phyloP scores from a whole-genome alignment of 1,140 invertebrate species.

The Rhizoglyphus robini region DNA sequence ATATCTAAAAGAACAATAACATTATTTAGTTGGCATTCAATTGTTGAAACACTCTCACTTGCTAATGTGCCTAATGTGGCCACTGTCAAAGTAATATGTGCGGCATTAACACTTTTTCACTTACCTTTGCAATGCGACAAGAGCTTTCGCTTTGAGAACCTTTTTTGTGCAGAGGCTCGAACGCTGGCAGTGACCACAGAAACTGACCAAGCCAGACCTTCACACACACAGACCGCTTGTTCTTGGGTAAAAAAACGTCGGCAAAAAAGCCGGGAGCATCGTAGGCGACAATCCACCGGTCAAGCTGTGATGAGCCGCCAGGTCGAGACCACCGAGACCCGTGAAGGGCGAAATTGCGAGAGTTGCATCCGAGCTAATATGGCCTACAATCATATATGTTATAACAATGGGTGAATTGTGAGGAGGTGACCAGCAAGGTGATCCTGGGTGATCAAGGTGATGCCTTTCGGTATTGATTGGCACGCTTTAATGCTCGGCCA shows the following conservation, averaged over 20 bases:
- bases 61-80: too few species aligned
- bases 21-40: too few species aligned
- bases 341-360: background rate
- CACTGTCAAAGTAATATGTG: too few species aligned
- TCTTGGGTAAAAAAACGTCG: constrained; percentile 93
- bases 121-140: constrained; percentile 74
- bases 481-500: too few species aligned
- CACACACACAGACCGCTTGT: constrained; percentile 95
- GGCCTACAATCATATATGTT: constrained; percentile 18
- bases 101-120: too few species aligned
- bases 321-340: constrained; percentile 3
- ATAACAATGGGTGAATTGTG: background rate
- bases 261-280: constrained; percentile 49
- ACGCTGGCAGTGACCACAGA: constrained; percentile 92
- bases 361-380: constrained; percentile 9
- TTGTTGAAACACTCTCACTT: too few species aligned
- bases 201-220: constrained; percentile 91
- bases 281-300: constrained; percentile 19
- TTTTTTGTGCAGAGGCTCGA: constrained; percentile 79
- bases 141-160: constrained; percentile 96
- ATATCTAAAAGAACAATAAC: too few species aligned
- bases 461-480: too few species aligned
- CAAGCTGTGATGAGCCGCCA: background rate
- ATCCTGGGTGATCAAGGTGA: too few species aligned
- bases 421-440: too few species aligned